Conservation (phyloP, 2,888 invertebrate species). For the Scotopteryx bipunctaria region DNA sequence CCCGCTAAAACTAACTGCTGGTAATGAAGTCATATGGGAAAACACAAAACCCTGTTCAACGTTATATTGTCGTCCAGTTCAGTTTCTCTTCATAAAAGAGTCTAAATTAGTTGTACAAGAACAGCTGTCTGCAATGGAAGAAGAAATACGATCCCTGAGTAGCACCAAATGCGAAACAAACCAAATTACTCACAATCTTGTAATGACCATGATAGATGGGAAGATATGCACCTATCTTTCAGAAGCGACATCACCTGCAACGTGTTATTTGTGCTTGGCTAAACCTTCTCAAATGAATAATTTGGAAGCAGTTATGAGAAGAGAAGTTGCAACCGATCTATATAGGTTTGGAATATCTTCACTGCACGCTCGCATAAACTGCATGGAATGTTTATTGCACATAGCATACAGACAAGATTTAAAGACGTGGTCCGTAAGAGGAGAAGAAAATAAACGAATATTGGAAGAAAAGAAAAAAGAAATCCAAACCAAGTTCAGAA, state of each 20-base stretch:
- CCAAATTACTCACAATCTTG: not conserved
- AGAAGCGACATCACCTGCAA: conserved; percentile 7
- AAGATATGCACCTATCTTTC: conserved; percentile 4
- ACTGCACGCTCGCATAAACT: not conserved
- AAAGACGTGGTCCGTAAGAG: not conserved
- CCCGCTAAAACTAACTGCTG: conserved; percentile 8
- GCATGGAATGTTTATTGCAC: conserved; percentile 7
- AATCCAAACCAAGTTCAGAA: not conserved
- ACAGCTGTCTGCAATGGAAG: not conserved
- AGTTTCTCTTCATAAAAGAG: conserved; percentile 16
- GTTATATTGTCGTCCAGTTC: conserved; percentile 18
- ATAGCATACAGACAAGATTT: conserved; percentile 4
- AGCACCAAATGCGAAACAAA: not conserved
- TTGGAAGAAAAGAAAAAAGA: not conserved
- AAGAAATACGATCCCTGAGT: not conserved
- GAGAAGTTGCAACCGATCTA: not conserved
- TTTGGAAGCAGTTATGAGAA: not conserved
- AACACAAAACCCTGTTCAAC: not conserved
- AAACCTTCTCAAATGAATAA: conserved; percentile 7
- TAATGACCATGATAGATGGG: not conserved
- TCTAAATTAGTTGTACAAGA: not conserved
- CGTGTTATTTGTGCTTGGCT: conserved; percentile 9
- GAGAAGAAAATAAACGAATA: not conserved
- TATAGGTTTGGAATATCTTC: not conserved
- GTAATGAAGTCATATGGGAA: not conserved